These are phyloP conservation scores for Panonychus citri DNA, from an alignment of 1,140 invertebrate genomes.

Conservation along the genomic window DNA sequence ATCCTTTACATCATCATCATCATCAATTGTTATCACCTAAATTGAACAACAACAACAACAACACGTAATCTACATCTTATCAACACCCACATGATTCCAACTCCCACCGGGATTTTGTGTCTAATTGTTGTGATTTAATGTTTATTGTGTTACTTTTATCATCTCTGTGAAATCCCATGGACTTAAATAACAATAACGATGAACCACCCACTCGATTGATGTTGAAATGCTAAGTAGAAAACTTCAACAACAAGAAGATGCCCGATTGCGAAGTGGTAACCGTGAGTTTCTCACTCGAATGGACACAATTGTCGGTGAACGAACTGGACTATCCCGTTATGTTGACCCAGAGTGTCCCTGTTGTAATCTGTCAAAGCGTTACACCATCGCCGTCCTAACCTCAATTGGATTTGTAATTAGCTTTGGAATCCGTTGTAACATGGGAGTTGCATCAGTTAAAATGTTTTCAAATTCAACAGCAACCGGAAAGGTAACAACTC, in stretches of 20 bases:
- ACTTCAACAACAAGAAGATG: background rate
- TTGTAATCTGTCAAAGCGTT: conserved; percentile 53
- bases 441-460: conserved; percentile 78
- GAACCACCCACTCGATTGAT: too few relatives aligned
- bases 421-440: conserved; percentile 83
- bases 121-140: too few relatives aligned
- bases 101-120: too few relatives aligned
- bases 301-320: background rate
- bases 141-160: too few relatives aligned
- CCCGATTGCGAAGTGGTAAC: background rate
- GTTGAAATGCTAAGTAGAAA: too few relatives aligned
- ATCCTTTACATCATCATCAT: too few relatives aligned
- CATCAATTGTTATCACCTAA: too few relatives aligned
- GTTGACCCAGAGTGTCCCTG: conserved; percentile 31
- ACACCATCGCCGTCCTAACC: conserved; percentile 58
- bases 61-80: too few relatives aligned
- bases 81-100: too few relatives aligned
- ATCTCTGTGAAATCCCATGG: too few relatives aligned
- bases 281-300: background rate
- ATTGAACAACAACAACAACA: too few relatives aligned
- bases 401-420: conserved; percentile 76
- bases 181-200: too few relatives aligned
- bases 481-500: background rate
- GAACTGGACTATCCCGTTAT: background rate
- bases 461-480: conserved; percentile 25